Percentiles rank a stretch among this genome's conserved stretches.
Evolutionary conservation across 2,113 vertebrate genomes (phyloP).

Genomic region (Tamias sibiricus): DNA sequence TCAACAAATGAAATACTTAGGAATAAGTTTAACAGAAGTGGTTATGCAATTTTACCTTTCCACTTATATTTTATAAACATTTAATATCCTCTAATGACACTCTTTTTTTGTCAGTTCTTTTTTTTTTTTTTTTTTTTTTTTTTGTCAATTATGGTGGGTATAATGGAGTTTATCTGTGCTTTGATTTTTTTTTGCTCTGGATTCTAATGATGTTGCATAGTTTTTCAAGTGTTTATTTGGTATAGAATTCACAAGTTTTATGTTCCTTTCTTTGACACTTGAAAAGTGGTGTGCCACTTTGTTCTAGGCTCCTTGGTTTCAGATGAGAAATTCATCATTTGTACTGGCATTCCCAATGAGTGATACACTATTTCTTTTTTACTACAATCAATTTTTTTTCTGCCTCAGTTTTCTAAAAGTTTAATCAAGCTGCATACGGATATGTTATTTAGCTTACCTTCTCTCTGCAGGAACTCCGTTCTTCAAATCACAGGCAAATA

Average conservation of each 20-base stretch:
- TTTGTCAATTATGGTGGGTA: too few species aligned
- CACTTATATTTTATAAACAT: too few species aligned
- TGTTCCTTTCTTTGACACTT: background rate
- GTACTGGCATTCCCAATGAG: background rate
- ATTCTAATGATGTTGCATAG: too few species aligned
- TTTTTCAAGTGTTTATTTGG: too few species aligned
- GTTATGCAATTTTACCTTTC: too few species aligned
- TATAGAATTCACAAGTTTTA: background rate
- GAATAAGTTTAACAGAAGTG: too few species aligned
- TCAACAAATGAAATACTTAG: too few species aligned
- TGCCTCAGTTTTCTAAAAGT: background rate
- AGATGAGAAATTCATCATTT: background rate
- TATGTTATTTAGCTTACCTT: background rate
- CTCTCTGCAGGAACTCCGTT: background rate
- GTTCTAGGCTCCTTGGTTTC: background rate
- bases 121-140: too few species aligned
- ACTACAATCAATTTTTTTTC: background rate
- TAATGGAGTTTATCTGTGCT: too few species aligned
- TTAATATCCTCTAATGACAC: too few species aligned
- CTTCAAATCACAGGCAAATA: background rate
- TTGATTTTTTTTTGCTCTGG: too few species aligned
- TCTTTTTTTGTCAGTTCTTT: too few species aligned
- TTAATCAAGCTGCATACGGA: background rate
- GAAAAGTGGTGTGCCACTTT: background rate
- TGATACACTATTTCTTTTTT: background rate